Percentiles rank a stretch among this genome's conserved stretches.
Conservation (phyloP, 2,113 vertebrate genomes). For the Pseudorhombus dupliciocellatus region DNA sequence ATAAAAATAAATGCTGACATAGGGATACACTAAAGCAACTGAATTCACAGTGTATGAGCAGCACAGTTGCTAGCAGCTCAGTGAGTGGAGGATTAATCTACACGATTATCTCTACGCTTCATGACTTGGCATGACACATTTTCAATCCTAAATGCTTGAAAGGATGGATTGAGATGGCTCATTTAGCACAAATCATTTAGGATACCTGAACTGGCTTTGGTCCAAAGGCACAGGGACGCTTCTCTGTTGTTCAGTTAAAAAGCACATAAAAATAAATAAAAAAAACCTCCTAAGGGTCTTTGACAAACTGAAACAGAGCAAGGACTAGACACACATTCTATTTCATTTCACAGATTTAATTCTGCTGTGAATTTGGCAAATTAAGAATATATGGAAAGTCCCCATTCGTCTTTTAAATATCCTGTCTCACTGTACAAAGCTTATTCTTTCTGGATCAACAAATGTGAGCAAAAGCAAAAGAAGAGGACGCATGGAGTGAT, state of each 20-base stretch:
- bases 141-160: not conserved
- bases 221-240: not conserved
- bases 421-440: not conserved
- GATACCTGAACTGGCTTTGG: not conserved
- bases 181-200: not conserved
- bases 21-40: slow-evolving; percentile 17
- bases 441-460: not conserved
- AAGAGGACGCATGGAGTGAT: slow-evolving; percentile 22
- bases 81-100: not conserved
- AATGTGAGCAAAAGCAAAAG: slow-evolving; percentile 15
- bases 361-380: too few relatives aligned
- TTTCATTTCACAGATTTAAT: too few relatives aligned
- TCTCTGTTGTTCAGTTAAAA: not conserved
- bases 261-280: too few relatives aligned
- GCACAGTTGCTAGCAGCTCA: slow-evolving; percentile 7
- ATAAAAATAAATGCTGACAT: slow-evolving; percentile 57
- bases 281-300: too few relatives aligned
- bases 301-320: not conserved
- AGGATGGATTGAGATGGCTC: not conserved
- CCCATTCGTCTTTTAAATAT: too few relatives aligned
- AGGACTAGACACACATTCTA: too few relatives aligned
- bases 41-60: slow-evolving; percentile 8
- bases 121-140: not conserved
- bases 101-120: not conserved
- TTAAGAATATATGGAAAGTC: too few relatives aligned